Conservation (phyloP, 2,113 vertebrate genomes). For the Oryzias javanicus region DNA sequence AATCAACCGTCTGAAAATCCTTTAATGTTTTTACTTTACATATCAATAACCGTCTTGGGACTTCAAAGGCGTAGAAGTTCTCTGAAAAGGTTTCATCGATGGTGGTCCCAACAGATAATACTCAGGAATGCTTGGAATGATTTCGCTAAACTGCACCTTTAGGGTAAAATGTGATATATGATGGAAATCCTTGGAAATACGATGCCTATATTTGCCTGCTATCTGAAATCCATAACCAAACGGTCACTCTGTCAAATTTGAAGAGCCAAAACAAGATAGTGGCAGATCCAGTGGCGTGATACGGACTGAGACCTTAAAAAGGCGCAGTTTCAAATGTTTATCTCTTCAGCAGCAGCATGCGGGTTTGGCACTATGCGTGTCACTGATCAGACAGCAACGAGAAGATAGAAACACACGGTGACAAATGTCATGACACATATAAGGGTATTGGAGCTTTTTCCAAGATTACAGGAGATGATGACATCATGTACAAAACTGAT, state of each 20-base stretch:
- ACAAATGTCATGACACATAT: conserved; percentile 42
- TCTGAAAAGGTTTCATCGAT: conserved; percentile 48
- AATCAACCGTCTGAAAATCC: conserved; percentile 39
- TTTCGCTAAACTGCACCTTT: conserved; percentile 72
- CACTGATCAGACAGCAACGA: conserved; percentile 43
- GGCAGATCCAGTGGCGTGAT: conserved; percentile 31
- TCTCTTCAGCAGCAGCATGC: conserved; percentile 50
- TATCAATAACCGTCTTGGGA: conserved; percentile 40
- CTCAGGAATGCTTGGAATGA: conserved; percentile 75
- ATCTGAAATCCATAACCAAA: conserved; percentile 62
- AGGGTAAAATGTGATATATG: conserved; percentile 67
- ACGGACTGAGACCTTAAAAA: conserved; percentile 9
- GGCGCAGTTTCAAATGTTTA: conserved; percentile 54
- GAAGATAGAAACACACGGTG: conserved; percentile 20
- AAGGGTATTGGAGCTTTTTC: conserved; percentile 35
- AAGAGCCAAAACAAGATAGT: conserved; percentile 66
- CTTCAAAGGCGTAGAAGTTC: conserved; percentile 36
- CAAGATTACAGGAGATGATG: conserved; percentile 2
- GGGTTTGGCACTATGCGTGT: conserved; percentile 31
- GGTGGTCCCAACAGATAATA: conserved; percentile 74
- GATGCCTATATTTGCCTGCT: conserved; percentile 70
- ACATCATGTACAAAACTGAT: neutral
- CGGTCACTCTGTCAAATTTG: conserved; percentile 61
- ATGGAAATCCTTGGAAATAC: conserved; percentile 69
- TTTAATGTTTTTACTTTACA: conserved; percentile 46